Conservation (phyloP, 2,888 invertebrate species). For the Meandrusa payeni region DNA sequence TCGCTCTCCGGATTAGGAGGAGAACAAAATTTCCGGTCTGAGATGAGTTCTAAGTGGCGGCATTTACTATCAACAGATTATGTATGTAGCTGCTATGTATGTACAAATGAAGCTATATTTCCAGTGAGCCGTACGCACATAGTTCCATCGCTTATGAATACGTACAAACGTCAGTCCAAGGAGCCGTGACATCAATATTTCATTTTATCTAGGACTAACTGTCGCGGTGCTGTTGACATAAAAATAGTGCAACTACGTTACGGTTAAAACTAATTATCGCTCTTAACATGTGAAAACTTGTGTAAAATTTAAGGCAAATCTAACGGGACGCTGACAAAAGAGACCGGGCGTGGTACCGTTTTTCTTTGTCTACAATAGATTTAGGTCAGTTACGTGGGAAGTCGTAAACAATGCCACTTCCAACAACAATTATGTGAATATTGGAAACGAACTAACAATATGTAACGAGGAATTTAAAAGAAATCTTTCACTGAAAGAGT, state of each 20-base stretch:
- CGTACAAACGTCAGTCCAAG: too few species aligned
- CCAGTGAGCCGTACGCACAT: too few species aligned
- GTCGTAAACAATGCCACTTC: neutral
- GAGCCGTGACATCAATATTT: too few species aligned
- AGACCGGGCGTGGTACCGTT: neutral
- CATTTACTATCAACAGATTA: too few species aligned
- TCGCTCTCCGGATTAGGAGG: too few species aligned
- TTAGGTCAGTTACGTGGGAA: conserved; percentile 11
- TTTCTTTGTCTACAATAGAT: conserved; percentile 10
- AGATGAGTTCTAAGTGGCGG: too few species aligned
- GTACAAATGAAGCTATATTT: too few species aligned
- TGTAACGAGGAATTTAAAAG: neutral
- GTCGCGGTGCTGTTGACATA: neutral
- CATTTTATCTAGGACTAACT: too few species aligned
- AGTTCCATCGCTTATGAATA: too few species aligned
- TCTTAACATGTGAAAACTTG: conserved; percentile 9
- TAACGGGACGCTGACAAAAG: conserved; percentile 14
- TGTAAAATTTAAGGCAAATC: neutral
- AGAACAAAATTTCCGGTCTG: too few species aligned
- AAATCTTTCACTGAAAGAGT: too few species aligned
- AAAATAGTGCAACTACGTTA: neutral
- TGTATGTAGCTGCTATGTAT: too few species aligned
- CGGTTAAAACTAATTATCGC: conserved; percentile 11
- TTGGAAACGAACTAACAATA: neutral
- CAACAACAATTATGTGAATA: neutral